Evolutionary conservation across 2,113 vertebrate genomes (phyloP), one percentile per base, ranked within the genome.

Genomic region (Osmerus mordax): DNA sequence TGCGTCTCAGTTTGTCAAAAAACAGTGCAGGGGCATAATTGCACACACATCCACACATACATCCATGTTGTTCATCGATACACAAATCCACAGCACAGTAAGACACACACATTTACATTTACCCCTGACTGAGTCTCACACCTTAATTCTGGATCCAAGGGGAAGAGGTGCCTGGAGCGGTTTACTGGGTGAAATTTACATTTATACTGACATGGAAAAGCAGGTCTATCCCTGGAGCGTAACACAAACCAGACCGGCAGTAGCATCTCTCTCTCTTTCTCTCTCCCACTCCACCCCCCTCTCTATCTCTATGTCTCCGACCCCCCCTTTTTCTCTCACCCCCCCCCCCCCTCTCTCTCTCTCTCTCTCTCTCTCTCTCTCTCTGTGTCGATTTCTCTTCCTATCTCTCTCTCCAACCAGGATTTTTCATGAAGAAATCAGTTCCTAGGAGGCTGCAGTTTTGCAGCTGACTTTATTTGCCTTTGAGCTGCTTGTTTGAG

Each of bases 181-280:
- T 84, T 83, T 75, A 77, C 81, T 72, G 79, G 87, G 84, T 80
- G 78, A 86, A 88, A 89, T 87, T 87, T 87, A 80, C 82, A 88
- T 89, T 88, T 87, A 73, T 77, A 73, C 76, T 82, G 86, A 85
- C 82, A 78, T 72, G 70, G 74, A 80, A 73, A 77, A 79, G 79
- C 79, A 78, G 76, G 75, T 77, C 80, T 62, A 80, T 76, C 82
- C 83, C 67, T 70, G 76, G 80, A 84, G 81, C 85, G 81, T 78
- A 83, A 84, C 83, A 78, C 65, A 84, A 83, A 80, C 78, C 70
- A 74, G 76, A 70, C 76, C 78, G 68, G 21, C 72, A 65, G 70
- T 70, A 5, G 75, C 78, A 16, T 16, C 76, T 78, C 67, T 81
- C 41, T 36, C 32, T 28, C 25, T 28, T 28, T 28, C 32, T 36